A percentile compares a stretch with the other conserved stretches of the same genome.
These are phyloP conservation scores for Centroberyx gerrardi DNA, from an alignment of 2,797 vertebrate species.

Conservation along the genomic window DNA sequence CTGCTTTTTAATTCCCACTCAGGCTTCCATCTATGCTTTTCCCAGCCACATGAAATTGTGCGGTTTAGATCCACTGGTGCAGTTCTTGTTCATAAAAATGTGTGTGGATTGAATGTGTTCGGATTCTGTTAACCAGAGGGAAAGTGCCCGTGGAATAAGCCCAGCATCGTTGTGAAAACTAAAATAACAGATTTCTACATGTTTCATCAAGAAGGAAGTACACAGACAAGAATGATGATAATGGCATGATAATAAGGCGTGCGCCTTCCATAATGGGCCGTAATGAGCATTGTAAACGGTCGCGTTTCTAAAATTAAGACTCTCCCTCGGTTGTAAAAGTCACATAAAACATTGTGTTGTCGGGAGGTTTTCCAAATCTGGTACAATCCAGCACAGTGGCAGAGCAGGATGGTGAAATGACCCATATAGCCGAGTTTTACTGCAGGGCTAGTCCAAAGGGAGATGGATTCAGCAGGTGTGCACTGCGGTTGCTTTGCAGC, in stretches of 20 bases:
- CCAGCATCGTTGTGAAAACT: constrained; percentile 63
- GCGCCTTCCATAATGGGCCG: constrained; percentile 52
- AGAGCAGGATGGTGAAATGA: constrained; percentile 34
- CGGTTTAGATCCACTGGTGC: constrained; percentile 72
- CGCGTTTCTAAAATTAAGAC: constrained; percentile 71
- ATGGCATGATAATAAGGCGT: constrained; percentile 64
- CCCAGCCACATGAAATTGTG: constrained; percentile 68
- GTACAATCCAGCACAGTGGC: constrained; percentile 32
- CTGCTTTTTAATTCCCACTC: constrained; percentile 67
- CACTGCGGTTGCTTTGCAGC: constrained; percentile 42
- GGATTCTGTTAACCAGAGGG: constrained; percentile 48
- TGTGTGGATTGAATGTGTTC: constrained; percentile 46
- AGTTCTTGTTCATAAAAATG: constrained; percentile 76
- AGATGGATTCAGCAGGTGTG: constrained; percentile 66
- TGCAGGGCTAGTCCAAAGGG: constrained; percentile 30
- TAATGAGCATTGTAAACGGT: constrained; percentile 71
- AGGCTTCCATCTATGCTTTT: constrained; percentile 63
- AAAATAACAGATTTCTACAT: constrained; percentile 78
- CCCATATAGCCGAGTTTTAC: constrained; percentile 53
- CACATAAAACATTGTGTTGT: constrained; percentile 52
- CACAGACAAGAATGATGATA: constrained; percentile 55
- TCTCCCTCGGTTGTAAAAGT: constrained; percentile 63
- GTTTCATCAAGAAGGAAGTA: constrained; percentile 62
- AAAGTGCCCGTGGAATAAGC: constrained; percentile 57
- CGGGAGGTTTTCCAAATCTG: constrained; percentile 57